Evolutionary conservation across 2,797 vertebrate genomes (phyloP), one percentile per base, ranked within the genome.

Genomic region (Tangara arthus): DNA sequence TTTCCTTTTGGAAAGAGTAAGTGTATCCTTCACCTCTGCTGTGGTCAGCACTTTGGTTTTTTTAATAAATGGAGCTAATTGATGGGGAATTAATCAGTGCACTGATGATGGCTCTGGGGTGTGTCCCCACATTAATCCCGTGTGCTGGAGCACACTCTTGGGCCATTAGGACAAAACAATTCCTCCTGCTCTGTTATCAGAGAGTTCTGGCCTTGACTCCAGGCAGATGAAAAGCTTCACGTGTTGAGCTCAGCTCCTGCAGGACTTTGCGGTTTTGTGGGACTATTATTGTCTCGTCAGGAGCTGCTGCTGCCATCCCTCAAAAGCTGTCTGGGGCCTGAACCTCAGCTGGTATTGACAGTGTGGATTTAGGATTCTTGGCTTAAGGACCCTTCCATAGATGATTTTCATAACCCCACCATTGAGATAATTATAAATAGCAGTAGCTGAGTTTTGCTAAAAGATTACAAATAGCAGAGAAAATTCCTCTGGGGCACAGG

Each of bases 191-290:
- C 65, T 37, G 24, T 47, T 87, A 44, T 15, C 66, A 56, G 30
- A 42, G 59, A 85, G 32, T 70, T 82, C 68, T 52, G 91, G 52
- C 91, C 92, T 93, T 93, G 83, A 79, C 92, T 89, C 52, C 59
- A 66, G 47, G 34, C 13, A 32, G n/a, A 70, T 85, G 87, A 41
- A 73, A 81, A 72, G 9, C 41, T 63, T 79, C 63, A 15, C 2
- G 11, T 64, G 34, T 41, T 66, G 44, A 73, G 77, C 46, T 68
- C 28, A 30, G 50, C 34, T 65, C 57, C 47, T 72, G 85, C n/a
- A 63, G 66, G 12, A 88, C 12, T 71, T 64, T 15, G 15, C 37
- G 77, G 16, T 12, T 61, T 28, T 30, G 4, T 39, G 34, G 80
- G 65, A 22, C 11, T 82, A 0, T 47, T 57, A 23, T 65, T 50